Evolutionary conservation across 2,113 vertebrate species (phyloP).

Genomic region (Cebidichthys violaceus): DNA sequence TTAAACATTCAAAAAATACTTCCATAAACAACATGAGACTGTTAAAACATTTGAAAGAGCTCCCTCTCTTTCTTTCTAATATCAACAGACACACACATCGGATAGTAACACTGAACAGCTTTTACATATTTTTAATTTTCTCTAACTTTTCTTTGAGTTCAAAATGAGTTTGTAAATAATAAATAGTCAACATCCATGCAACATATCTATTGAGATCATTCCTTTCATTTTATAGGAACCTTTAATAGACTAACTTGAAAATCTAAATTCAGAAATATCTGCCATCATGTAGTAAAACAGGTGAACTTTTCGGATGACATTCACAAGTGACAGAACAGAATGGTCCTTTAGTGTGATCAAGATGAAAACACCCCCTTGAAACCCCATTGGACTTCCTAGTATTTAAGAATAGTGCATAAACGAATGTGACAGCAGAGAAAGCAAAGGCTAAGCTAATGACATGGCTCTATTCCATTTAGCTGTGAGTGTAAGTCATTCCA

Average conservation of each 20-base stretch:
- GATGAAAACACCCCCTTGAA: background rate
- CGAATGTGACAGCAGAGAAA: background rate
- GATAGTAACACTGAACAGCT: background rate
- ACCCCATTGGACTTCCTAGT: background rate
- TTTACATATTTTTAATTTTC: background rate
- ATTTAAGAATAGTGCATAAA: background rate
- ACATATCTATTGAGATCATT: background rate
- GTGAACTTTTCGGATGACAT: background rate
- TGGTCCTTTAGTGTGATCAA: background rate
- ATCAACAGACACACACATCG: background rate
- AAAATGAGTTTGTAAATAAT: conserved; percentile 2
- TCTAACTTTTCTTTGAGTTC: background rate
- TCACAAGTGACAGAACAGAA: background rate
- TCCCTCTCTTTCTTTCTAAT: background rate
- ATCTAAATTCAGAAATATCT: background rate
- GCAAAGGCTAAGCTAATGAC: background rate
- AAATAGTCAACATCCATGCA: background rate
- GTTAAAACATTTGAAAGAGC: background rate
- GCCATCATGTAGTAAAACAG: background rate
- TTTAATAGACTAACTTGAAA: background rate
- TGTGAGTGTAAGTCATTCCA: background rate
- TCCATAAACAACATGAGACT: background rate
- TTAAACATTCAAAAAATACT: background rate
- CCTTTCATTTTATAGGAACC: too few species aligned
- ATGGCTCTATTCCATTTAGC: background rate